These are phyloP conservation scores for Rhamphomyia laevipes DNA, from an alignment of 2,888 invertebrate genomes.

Conservation along the genomic window DNA sequence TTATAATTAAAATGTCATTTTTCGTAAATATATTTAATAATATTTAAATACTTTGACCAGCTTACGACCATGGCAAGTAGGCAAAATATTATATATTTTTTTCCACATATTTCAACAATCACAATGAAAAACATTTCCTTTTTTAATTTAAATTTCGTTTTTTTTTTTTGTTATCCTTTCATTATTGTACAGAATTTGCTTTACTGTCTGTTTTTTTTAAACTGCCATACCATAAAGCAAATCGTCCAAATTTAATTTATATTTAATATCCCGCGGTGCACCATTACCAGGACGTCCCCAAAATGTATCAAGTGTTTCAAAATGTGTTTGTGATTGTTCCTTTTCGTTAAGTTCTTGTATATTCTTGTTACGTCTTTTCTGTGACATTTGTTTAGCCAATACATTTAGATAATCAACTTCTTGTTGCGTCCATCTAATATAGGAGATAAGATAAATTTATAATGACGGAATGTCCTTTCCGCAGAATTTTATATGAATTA, in stretches of 20 bases:
- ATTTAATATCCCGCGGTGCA: conserved; percentile 28
- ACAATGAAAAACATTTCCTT: background rate
- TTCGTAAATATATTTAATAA: background rate
- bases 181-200: conserved; percentile 20
- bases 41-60: conserved; percentile 26
- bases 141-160: no score
- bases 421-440: conserved; percentile 26
- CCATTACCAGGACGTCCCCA: conserved; percentile 69
- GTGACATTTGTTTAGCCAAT: conserved; percentile 42
- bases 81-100: conserved; percentile 22
- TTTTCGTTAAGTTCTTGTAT: conserved; percentile 37
- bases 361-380: conserved; percentile 37
- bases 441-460: conserved; percentile 8
- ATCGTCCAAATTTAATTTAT: conserved; percentile 37
- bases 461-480: no score
- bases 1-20: no score
- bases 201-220: conserved; percentile 18
- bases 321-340: conserved; percentile 42
- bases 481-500: background rate
- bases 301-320: conserved; percentile 61
- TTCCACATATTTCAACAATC: background rate
- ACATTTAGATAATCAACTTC: conserved; percentile 41
- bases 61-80: conserved; percentile 29
- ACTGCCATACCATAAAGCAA: conserved; percentile 34
- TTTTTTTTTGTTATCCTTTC: no score